These are phyloP conservation scores for Acanthosepion lycidas DNA, from an alignment of 2,888 invertebrate genomes.

Conservation along the genomic window DNA sequence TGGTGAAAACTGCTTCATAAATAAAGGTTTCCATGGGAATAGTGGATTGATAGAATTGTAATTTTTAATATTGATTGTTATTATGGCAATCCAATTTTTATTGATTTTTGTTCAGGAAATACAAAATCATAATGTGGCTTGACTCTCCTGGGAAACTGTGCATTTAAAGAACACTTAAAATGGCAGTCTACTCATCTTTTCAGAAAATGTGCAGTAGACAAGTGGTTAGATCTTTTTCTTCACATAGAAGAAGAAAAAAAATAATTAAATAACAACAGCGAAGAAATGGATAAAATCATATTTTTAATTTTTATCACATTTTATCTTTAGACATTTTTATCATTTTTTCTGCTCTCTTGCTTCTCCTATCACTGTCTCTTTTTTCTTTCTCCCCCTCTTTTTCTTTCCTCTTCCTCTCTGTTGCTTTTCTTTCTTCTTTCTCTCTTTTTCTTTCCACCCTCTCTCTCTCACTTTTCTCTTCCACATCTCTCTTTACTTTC, in stretches of 20 bases:
- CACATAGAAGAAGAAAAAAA: background rate
- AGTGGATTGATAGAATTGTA: background rate
- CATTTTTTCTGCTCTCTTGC: background rate
- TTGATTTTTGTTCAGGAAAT: background rate
- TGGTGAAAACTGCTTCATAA: background rate
- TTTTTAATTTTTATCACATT: background rate
- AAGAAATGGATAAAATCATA: background rate
- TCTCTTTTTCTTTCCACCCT: too few species aligned
- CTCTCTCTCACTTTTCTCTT: too few species aligned
- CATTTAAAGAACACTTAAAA: background rate
- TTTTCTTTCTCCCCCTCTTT: background rate
- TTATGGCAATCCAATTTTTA: constrained; percentile 14
- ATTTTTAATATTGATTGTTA: background rate
- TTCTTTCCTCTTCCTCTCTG: too few species aligned
- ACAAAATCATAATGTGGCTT: constrained; percentile 16
- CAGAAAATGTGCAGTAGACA: background rate
- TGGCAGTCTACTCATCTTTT: background rate
- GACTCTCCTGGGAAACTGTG: background rate
- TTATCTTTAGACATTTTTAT: background rate
- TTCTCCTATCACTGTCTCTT: background rate
- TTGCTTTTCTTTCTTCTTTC: too few species aligned
- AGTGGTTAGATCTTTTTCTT: background rate
- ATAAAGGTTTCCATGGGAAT: background rate
- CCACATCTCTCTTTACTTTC: too few species aligned
- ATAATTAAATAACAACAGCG: background rate